A percentile compares a stretch with the other conserved stretches of the same genome.
Conservation (phyloP, 2,888 invertebrate genomes). For the Euproctis similis region DNA sequence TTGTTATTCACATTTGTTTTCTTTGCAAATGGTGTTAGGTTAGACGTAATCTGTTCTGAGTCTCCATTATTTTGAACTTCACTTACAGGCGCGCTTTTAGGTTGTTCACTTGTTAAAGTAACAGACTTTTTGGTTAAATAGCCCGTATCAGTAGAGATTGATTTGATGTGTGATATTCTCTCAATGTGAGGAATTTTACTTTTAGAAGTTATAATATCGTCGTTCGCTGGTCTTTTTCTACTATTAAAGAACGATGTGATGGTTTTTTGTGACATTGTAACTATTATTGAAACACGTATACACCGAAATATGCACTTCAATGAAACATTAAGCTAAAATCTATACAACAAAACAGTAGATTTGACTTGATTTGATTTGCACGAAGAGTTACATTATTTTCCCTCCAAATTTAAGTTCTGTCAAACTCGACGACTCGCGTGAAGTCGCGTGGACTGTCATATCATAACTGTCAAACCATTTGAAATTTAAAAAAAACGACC, state of each 20-base stretch:
- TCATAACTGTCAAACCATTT: too few relatives aligned
- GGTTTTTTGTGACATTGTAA: conserved; percentile 83
- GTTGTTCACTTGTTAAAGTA: conserved; percentile 3
- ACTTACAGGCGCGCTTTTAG: conserved; percentile 6
- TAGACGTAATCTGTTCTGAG: too few relatives aligned
- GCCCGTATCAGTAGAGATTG: conserved; percentile 22
- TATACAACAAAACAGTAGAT: too few relatives aligned
- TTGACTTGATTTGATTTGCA: too few relatives aligned
- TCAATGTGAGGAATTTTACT: conserved; percentile 64
- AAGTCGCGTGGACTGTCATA: too few relatives aligned
- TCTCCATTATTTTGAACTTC: not conserved
- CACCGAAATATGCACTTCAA: too few relatives aligned
- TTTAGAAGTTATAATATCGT: conserved; percentile 76
- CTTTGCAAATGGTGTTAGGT: conserved; percentile 42
- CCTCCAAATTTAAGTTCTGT: too few relatives aligned
- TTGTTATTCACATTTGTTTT: conserved; percentile 47
- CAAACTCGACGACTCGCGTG: too few relatives aligned
- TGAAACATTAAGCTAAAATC: too few relatives aligned
- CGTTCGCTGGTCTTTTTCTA: conserved; percentile 83
- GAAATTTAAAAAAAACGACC: too few relatives aligned
- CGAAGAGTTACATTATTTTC: too few relatives aligned
- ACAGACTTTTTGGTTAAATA: conserved; percentile 22
- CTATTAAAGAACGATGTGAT: conserved; percentile 85
- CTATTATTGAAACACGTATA: too few relatives aligned
- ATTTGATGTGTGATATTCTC: conserved; percentile 33